phyloP scores from a whole-genome alignment of 1,140 invertebrate species.

The Sycophaga agraensis region DNA sequence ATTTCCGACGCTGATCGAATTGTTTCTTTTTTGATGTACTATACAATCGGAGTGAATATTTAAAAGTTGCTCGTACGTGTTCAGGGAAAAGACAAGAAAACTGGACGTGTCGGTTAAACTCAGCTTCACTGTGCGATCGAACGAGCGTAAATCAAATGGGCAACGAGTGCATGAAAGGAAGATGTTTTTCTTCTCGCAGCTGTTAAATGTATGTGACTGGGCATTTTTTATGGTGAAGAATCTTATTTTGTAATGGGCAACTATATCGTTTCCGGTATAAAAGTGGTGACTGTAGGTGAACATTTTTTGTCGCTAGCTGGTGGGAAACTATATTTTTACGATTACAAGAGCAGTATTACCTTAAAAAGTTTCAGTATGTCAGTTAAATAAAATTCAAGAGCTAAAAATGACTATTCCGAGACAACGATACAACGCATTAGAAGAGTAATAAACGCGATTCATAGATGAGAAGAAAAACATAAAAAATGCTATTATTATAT shows the following conservation, averaged over 20 bases:
- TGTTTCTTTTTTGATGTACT: neutral
- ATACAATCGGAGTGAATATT: neutral
- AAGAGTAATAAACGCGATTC: constrained; percentile 47
- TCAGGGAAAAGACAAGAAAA: neutral
- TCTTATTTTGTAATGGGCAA: no score
- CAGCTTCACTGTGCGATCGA: neutral
- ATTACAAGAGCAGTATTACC: no score
- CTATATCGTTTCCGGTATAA: no score
- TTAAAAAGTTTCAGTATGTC: no score
- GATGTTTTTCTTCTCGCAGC: constrained; percentile 31
- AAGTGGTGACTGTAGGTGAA: no score
- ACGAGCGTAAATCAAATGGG: constrained; percentile 30
- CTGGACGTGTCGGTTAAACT: neutral
- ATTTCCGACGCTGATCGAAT: neutral
- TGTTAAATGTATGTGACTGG: constrained; percentile 25
- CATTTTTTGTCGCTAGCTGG: no score
- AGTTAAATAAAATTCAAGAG: no score
- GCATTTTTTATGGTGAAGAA: no score
- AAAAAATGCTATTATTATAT: constrained; percentile 37
- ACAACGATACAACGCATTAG: constrained; percentile 59
- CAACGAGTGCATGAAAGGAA: neutral
- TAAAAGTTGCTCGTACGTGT: no score
- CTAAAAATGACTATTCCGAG: constrained; percentile 52
- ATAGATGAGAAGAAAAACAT: constrained; percentile 25
- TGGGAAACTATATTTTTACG: no score